Conservation (phyloP, 2,797 vertebrate species). For the Pitangus sulphuratus region DNA sequence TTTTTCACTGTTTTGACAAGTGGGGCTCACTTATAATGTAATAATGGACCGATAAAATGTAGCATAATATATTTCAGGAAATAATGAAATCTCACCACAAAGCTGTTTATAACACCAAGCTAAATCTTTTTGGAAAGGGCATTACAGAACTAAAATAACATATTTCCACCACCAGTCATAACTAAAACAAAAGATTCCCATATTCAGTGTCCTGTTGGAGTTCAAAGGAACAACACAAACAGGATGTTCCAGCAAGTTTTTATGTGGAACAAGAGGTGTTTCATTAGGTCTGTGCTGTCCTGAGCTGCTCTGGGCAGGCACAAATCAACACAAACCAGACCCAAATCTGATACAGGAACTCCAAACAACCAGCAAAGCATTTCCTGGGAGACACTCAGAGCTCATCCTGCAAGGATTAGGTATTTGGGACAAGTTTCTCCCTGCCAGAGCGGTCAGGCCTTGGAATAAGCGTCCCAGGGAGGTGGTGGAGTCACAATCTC, state of each 20-base stretch:
- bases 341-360: background rate
- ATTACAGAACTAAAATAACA: background rate
- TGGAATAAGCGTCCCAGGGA: background rate
- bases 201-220: background rate
- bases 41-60: slow-evolving; percentile 12
- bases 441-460: background rate
- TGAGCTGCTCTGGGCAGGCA: background rate
- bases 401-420: background rate
- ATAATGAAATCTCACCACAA: background rate
- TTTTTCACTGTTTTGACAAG: slow-evolving; percentile 36
- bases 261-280: background rate
- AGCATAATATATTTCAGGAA: background rate
- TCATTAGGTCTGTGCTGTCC: background rate
- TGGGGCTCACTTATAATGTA: background rate
- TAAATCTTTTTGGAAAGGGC: background rate
- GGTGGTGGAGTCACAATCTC: background rate
- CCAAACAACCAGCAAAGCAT: background rate
- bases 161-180: background rate
- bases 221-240: background rate
- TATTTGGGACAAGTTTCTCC: background rate
- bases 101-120: background rate
- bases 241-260: background rate
- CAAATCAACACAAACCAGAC: background rate
- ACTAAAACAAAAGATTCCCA: background rate
- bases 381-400: background rate